Percentiles rank a stretch among this genome's conserved stretches.
Evolutionary conservation across 2,888 invertebrate species (phyloP).

Genomic region (Epinotia demarniana): DNA sequence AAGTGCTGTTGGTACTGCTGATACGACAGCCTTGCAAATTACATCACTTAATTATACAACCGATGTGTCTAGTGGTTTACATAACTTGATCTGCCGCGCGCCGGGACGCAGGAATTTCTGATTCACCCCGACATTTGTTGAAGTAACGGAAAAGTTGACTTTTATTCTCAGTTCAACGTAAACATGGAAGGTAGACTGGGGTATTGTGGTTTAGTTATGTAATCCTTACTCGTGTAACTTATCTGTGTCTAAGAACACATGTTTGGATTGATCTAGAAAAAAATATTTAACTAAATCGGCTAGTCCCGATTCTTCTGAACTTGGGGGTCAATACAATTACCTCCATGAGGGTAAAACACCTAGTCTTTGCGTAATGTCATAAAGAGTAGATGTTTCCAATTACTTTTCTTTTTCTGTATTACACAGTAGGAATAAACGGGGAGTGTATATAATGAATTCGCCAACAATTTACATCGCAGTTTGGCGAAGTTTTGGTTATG

Average conservation of each 20-base stretch:
- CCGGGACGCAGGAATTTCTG: slow-evolving; percentile 25
- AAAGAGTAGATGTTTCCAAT: too few species aligned
- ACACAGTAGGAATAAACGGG: too few species aligned
- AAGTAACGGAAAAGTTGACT: slow-evolving; percentile 23
- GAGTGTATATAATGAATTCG: too few species aligned
- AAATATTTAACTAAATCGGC: too few species aligned
- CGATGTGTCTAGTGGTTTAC: slow-evolving; percentile 6
- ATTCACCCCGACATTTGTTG: slow-evolving; percentile 12
- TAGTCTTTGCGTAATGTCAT: too few species aligned
- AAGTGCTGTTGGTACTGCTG: not conserved
- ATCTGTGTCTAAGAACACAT: not conserved
- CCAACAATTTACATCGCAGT: too few species aligned
- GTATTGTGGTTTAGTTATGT: not conserved
- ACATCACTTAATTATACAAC: slow-evolving; percentile 31
- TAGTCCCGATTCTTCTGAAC: too few species aligned
- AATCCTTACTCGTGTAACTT: not conserved
- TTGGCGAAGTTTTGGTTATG: too few species aligned
- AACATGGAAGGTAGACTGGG: not conserved
- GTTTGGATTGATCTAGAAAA: too few species aligned
- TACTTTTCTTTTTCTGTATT: too few species aligned
- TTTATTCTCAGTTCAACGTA: slow-evolving; percentile 8
- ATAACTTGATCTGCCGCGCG: slow-evolving; percentile 13
- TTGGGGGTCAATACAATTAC: too few species aligned
- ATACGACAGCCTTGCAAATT: slow-evolving; percentile 7
- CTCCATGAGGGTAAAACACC: too few species aligned